phyloP scores from a whole-genome alignment of 2,888 invertebrate species.

The Steinernema hermaphroditum region DNA sequence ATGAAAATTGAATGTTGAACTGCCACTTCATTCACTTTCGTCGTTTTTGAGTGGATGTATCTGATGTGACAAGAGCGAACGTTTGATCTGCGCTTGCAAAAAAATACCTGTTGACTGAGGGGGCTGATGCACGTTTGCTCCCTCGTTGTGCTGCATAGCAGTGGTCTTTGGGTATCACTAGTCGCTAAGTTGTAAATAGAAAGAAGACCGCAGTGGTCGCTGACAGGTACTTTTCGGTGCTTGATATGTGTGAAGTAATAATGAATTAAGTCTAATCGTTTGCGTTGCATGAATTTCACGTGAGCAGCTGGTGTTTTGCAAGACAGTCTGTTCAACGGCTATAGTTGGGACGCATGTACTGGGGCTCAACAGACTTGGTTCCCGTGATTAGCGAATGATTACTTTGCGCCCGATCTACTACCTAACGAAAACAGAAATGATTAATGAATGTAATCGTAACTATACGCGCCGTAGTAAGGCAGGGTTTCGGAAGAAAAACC shows the following conservation, averaged over 20 bases:
- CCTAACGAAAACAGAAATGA: conserved; percentile 27
- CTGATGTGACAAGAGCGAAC: not conserved
- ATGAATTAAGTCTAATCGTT: not conserved
- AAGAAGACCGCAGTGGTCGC: no score
- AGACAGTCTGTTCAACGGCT: not conserved
- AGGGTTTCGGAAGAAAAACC: conserved; percentile 3
- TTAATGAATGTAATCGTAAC: conserved; percentile 10
- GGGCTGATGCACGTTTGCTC: no score
- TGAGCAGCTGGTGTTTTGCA: not conserved
- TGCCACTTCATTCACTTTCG: not conserved
- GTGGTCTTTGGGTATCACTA: no score
- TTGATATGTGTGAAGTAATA: not conserved
- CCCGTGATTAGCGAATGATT: conserved; percentile 13
- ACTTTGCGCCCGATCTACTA: not conserved
- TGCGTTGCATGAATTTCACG: conserved; percentile 7
- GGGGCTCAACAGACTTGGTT: not conserved
- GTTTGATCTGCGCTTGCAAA: not conserved
- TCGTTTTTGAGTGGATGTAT: not conserved
- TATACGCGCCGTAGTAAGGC: conserved; percentile 10
- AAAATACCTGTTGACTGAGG: not conserved
- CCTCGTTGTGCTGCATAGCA: no score
- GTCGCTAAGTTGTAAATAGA: no score
- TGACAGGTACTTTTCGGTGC: not conserved
- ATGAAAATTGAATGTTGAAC: no score
- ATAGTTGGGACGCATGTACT: not conserved